Conservation (phyloP, 2,797 vertebrate species). For the Heliangelus exortis region DNA sequence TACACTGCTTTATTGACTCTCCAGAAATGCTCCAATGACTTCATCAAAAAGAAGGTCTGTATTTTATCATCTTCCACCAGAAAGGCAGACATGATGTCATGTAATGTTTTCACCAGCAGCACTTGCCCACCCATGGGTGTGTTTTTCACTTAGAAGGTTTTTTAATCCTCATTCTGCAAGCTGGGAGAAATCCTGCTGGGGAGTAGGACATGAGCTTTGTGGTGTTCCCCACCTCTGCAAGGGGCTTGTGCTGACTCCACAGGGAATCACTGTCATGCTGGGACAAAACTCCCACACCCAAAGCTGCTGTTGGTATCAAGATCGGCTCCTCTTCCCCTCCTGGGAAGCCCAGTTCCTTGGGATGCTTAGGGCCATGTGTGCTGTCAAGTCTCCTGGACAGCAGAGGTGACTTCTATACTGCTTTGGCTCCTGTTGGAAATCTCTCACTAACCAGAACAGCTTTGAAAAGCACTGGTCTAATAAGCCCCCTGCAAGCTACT, state of each 20-base stretch:
- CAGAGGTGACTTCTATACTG: not conserved
- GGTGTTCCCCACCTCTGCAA: not conserved
- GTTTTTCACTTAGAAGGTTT: not conserved
- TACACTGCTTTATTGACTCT: constrained; percentile 90
- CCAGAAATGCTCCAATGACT: constrained; percentile 74
- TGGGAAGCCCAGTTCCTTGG: not conserved
- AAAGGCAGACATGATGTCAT: not conserved
- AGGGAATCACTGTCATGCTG: not conserved
- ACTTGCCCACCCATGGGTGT: not conserved
- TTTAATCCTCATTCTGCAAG: not conserved
- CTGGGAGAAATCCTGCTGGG: not conserved
- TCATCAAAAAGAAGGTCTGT: constrained; percentile 88
- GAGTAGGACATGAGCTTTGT: not conserved
- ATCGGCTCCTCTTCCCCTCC: not conserved
- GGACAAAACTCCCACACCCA: not conserved
- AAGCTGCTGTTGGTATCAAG: not conserved
- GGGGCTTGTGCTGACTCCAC: not conserved
- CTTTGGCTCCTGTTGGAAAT: not conserved
- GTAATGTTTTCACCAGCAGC: not conserved
- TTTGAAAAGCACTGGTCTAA: not conserved
- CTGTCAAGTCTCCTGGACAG: not conserved
- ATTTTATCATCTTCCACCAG: not conserved
- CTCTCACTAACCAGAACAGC: not conserved
- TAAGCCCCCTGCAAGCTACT: not conserved
- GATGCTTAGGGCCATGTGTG: not conserved